Evolutionary conservation across 2,888 invertebrate species (phyloP).

Genomic region (Empis livida): DNA sequence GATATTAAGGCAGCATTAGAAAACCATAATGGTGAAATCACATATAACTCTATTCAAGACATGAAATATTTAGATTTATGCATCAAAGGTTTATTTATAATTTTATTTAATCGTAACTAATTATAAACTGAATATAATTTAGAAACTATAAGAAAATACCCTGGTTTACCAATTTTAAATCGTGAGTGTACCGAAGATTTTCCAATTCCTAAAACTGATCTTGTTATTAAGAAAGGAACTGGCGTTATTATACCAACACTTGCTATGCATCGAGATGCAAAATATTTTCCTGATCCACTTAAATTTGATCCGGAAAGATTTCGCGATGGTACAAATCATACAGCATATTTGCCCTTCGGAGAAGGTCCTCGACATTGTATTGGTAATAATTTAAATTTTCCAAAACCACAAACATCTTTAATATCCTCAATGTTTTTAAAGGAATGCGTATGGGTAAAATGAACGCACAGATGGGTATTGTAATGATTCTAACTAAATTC

Average conservation of each 20-base stretch:
- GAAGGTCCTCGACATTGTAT: constrained; percentile 33
- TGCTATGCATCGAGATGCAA: constrained; percentile 34
- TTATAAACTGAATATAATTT: not conserved
- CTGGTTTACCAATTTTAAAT: constrained; percentile 33
- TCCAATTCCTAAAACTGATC: constrained; percentile 25
- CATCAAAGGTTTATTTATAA: constrained; percentile 26
- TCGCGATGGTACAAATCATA: constrained; percentile 21
- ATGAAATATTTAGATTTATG: constrained; percentile 37
- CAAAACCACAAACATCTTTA: not conserved
- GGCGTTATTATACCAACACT: constrained; percentile 30
- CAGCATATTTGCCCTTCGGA: constrained; percentile 31
- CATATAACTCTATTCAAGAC: constrained; percentile 33
- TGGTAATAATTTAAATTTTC: constrained; percentile 19
- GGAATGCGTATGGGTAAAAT: constrained; percentile 29
- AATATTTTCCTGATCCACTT: constrained; percentile 33
- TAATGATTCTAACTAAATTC: constrained; percentile 24
- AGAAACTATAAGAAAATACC: constrained; percentile 36
- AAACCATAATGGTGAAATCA: constrained; percentile 26
- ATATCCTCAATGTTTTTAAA: constrained; percentile 7
- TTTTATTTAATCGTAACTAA: not conserved
- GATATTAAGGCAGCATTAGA: constrained; percentile 29
- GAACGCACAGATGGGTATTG: constrained; percentile 26
- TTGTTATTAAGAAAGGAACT: constrained; percentile 28
- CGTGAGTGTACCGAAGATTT: constrained; percentile 32
- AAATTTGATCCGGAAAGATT: constrained; percentile 37